Evolutionary conservation across 2,797 vertebrate genomes (phyloP), one percentile per base, ranked within the genome.

Genomic region (Sylvia borin): DNA sequence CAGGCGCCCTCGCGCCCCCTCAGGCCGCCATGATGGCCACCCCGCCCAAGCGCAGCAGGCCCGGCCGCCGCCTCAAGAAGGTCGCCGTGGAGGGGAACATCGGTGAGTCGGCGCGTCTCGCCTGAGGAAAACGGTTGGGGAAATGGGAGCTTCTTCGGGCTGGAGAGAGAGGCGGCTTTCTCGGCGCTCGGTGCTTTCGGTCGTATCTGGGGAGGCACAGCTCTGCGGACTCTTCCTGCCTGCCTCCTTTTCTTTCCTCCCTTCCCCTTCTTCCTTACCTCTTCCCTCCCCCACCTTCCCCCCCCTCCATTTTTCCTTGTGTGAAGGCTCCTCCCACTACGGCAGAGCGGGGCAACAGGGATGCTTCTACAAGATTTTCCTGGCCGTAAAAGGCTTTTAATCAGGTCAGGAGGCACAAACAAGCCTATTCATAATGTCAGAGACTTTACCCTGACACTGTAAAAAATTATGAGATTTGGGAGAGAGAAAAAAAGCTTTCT

Each of bases 1-100:
- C 16, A 16, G 38, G 60, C 7, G 38, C 13, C 21, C 74, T 15
- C 57, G 53, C 43, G 34, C 36, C 64, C 57, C 70, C 38, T 38
- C 47, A 40, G 73, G 83, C 57, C 42, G 31, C 73, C 40, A 99
- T 65, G 38, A 99, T 99, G 99, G 97, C 98, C 42, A 92, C 96
- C 1, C 97, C 97, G 8, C 95, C 98, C 4, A 99, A 99, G 95
- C 98, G 99, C 96, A 77, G 94, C 29, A 18, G 97, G 66, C 74
- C 90, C 27, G 96, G 97, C 14, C 96, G 96, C 64, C 95, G 92
- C 67, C 85, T 99, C 47, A 99, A 97, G 93, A 98, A 99, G 73
- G 92, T 99, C 66, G 98, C 99, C 1, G 93, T 99, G 9, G 99
- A 99, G 92, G 99, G 99, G 16, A 99, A 99, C 48, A 99, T 99